A percentile compares a stretch with the other conserved stretches of the same genome.
These are phyloP conservation scores for Ceratosolen solmsi DNA, from an alignment of 1,140 invertebrate genomes.

Conservation along the genomic window DNA sequence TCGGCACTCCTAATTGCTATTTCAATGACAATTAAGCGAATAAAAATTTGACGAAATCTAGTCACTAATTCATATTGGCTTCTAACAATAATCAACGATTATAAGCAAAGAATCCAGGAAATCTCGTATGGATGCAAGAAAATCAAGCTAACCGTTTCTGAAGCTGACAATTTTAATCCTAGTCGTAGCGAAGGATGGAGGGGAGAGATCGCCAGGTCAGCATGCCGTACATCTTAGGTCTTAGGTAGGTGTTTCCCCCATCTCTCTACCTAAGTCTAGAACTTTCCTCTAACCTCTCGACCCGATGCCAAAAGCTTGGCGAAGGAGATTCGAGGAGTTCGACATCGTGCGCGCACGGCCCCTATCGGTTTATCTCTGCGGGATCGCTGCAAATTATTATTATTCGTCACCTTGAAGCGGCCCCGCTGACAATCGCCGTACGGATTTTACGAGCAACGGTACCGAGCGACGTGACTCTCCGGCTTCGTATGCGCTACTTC, in stretches of 20 bases:
- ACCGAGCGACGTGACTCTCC: background rate
- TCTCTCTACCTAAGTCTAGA: background rate
- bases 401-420: conserved; percentile 6
- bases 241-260: background rate
- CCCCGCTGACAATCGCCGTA: background rate
- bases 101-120: no score
- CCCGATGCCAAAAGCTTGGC: background rate
- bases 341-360: background rate
- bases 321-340: background rate
- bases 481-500: background rate
- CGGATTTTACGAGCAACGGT: conserved; percentile 9
- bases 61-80: no score
- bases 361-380: conserved; percentile 6
- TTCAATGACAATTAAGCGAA: no score
- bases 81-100: no score
- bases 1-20: no score
- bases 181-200: no score
- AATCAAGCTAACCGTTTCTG: no score
- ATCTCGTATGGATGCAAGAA: no score
- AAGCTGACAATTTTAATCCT: no score
- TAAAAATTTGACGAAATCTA: no score
- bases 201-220: background rate
- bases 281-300: conserved; percentile 3
- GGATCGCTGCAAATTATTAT: background rate
- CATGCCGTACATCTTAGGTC: background rate